Base-by-base conservation (phyloP, 2,113 vertebrate genomes). In the Malurus elegans region DNA sequence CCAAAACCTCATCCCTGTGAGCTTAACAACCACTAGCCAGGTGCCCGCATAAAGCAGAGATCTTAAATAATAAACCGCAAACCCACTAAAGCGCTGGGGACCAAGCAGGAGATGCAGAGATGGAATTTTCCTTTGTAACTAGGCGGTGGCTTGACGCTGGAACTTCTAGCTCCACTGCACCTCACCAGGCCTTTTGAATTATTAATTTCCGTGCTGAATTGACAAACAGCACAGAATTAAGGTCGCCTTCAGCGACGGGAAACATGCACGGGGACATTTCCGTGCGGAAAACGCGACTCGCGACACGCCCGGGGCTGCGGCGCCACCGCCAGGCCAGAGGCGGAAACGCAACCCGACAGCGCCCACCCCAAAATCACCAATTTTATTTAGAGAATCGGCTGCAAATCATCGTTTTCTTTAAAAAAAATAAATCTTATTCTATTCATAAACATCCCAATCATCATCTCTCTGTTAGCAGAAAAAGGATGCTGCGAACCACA, bases 311-410 rank as follows among this genome's bases (percentile, higher is more conserved):
- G 87, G 78, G 70, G 40, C 87, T 61, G 70, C 79, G 82, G 71
- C 71, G 56, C 93, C 95, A 94, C 88, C 95, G 21, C 81, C 90
- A 65, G 96, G 62, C 40, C 50, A 58, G 0, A 57, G n/a, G 25
- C n/a, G 31, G 61, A 26, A 92, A 31, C 6, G 29, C 95, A 84
- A 5, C 14, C 19, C 78, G 28, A 1, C 28, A 12, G 21, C 44
- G 3, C 24, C 28, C 1, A 14, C 50, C 21, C n/a, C 4, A n/a
- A 86, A 64, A 57, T 0, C 3, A 19, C 18, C 5, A 0, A 6
- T 3, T 4, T 3, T 2, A 4, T 3, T 34, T 16, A 12, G 0
- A 13, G 2, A 23, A 66, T 7, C 32, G 28, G 5, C 11, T 53
- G 10, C 23, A 53, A 84, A 62, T 19, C 38, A 12, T 8, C 14